phyloP scores from a whole-genome alignment of 1,140 invertebrate genomes.

The Zaprionus gabonicus region DNA sequence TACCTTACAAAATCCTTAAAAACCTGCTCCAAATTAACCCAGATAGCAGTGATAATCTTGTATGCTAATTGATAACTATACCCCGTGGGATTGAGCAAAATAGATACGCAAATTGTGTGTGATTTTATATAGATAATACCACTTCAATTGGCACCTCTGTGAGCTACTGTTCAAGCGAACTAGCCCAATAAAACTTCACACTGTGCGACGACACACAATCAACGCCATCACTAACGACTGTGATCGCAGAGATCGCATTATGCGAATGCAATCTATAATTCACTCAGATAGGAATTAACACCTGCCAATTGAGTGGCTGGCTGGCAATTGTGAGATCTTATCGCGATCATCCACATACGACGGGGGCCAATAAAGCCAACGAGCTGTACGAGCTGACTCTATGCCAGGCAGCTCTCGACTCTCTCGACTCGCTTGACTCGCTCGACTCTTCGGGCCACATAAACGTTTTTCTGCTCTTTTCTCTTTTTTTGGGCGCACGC shows the following conservation, averaged over 20 bases:
- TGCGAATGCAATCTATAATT: not conserved
- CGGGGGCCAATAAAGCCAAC: not conserved
- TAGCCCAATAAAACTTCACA: not conserved
- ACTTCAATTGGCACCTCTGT: not conserved
- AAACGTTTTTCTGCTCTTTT: conserved; percentile 2
- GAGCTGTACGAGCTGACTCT: not conserved
- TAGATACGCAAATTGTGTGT: not conserved
- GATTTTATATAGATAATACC: not conserved
- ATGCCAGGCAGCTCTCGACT: not conserved
- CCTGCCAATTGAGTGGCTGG: conserved; percentile 28
- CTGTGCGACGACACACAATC: not conserved
- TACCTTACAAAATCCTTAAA: too few relatives aligned
- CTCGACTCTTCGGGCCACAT: not conserved
- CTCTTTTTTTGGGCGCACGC: conserved; percentile 5
- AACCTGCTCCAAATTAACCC: too few relatives aligned
- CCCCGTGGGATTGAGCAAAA: too few relatives aligned
- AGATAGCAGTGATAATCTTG: too few relatives aligned
- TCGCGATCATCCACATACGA: conserved; percentile 4
- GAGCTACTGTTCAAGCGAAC: not conserved
- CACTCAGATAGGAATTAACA: conserved; percentile 2
- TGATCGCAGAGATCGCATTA: not conserved
- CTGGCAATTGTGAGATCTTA: conserved; percentile 41
- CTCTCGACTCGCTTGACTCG: not conserved
- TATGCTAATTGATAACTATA: too few relatives aligned
- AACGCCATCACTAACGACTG: not conserved